Base-by-base conservation (phyloP, 2,888 invertebrate species). In the Bugulina stolonifera region DNA sequence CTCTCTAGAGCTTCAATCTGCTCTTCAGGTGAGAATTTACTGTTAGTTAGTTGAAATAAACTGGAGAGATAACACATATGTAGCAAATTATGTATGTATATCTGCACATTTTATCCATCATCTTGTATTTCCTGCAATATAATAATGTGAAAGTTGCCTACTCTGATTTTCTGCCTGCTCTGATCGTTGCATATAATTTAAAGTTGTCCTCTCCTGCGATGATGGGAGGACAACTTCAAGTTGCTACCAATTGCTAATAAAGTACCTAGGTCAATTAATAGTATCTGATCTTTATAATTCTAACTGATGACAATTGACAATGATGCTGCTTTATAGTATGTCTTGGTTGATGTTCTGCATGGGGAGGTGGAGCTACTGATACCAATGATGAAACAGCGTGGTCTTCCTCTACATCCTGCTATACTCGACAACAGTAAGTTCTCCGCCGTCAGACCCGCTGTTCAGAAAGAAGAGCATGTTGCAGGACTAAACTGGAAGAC, bases 341-440 rank as follows among this genome's bases (percentile, higher is more conserved):
- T 64, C 1, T 32, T 64, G 64, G 64, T 64, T 2, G 27, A 64
- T 32, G 29, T 64, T 29, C 18, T 64, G 2, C 32, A 64, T 32
- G 64, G 64, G 14, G 64, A 64, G 27, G 14, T n/a, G 5, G 64
- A 64, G 14, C n/a, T 64, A 14, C 22, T 64, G 14, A 27, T 64
- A 27, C 64, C 64, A 22, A 64, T 64, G 64, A 64, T 64, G 64
- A 25, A 32, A 14, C 27, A 64, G 34, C 25, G 64, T 14, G 64
- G 64, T 27, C 64, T 64, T 10, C 64, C 64, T 2, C 34, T 64
- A 3, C 64, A 64, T 32, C 64, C 64, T 10, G 22, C 25, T 5
- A 55, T 55, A 55, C 55, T 43, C 10, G 43, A 43, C 5, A 43
- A 5, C 5, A 10, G 10, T 43, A 43, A 43, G 18, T 43, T 10